Evolutionary conservation across 2,113 vertebrate species (phyloP), one percentile per base, ranked within the genome.

Genomic region (Theristicus caerulescens): DNA sequence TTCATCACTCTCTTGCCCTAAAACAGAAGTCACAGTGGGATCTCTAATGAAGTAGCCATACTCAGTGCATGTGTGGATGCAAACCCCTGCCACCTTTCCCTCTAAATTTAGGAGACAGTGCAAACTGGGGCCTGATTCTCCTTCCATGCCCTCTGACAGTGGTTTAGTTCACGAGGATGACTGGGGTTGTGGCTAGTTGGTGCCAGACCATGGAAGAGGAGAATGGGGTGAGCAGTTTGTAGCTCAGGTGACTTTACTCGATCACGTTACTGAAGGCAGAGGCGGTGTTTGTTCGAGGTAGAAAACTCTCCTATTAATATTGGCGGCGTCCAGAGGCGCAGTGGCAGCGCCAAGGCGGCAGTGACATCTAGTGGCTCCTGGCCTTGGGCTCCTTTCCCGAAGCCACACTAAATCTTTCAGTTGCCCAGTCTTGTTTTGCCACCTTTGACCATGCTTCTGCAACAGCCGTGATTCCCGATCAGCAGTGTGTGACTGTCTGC

Each of bases 281-380:
- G 91, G 32, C 29, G 7, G 84, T 49, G 85, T 57, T 80, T 8
- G 4, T 38, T 34, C 3, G 10, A 22, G 87, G 55, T 12, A 11
- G 51, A 1, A 7, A 13, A 15, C 47, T 46, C 42, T 49, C 16
- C 81, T 38, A 1, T 26, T 15, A 5, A 12, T 22, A 70, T 21
- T 21, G 76, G 61, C 21, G 17, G 38, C 13, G 8, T 4, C 69
- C 91, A 1, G 55, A 34, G 77, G 54, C 26, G 4, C 46, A 14
- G 88, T 44, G 86, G 77, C 86, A 96, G 94, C 6, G 34, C 90
- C 47, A 86, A 55, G 73, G 19, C 88, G 73, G 95, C 84, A 96
- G 95, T 95, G 97, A 96, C 97, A 98, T 93, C 97, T 98, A 97
- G 97, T 93, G 97, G 97, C 86, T 80, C 24, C 52, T 5, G 52